phyloP scores from a whole-genome alignment of 2,888 invertebrate species.

The Sepiola atlantica region DNA sequence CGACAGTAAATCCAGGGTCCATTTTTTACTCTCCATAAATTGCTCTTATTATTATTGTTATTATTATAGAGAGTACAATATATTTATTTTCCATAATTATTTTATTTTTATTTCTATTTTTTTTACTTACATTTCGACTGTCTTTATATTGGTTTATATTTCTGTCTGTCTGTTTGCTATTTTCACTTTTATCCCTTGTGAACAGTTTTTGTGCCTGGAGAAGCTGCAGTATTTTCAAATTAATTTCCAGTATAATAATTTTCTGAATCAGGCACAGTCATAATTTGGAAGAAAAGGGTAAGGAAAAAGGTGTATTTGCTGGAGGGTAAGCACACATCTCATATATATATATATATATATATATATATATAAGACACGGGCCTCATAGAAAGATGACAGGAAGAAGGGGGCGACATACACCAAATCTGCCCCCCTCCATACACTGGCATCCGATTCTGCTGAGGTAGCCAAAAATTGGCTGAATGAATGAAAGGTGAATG shows the following conservation, averaged over 20 bases:
- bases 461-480: neutral
- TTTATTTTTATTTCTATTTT: neutral
- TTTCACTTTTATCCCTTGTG: neutral
- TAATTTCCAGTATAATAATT: conserved; percentile 20
- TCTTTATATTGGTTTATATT: neutral
- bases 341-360: neutral
- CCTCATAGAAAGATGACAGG: neutral
- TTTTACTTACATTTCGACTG: neutral
- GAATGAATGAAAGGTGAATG: too few relatives aligned
- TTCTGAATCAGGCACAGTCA: neutral
- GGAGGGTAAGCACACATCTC: neutral
- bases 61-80: neutral
- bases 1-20: too few relatives aligned
- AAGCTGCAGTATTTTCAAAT: conserved; percentile 8
- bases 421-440: neutral
- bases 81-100: neutral
- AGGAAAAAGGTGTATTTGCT: neutral
- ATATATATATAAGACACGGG: neutral
- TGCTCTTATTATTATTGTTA: neutral
- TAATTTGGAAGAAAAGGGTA: neutral
- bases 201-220: conserved; percentile 4
- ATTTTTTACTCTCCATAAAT: too few relatives aligned
- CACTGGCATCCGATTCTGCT: neutral
- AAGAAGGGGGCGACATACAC: neutral
- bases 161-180: neutral